Percentiles rank a stretch among this genome's conserved stretches.
These are phyloP conservation scores for Mustela lutreola DNA, from an alignment of 2,113 vertebrate species.

Conservation along the genomic window DNA sequence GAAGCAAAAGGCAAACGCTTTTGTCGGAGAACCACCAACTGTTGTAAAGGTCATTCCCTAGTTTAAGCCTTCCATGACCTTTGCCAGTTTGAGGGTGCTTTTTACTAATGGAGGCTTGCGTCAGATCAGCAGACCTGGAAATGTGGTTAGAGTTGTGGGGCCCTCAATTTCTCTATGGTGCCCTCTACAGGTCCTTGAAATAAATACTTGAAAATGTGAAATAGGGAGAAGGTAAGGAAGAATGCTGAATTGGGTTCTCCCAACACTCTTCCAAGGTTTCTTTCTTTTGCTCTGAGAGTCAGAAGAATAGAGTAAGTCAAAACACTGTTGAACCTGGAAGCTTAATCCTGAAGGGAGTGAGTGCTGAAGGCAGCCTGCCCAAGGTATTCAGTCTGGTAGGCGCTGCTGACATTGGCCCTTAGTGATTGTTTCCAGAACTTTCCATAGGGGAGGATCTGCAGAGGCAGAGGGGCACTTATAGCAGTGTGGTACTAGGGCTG, in stretches of 20 bases:
- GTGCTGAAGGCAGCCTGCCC: not conserved
- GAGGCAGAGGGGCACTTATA: not conserved
- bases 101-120: not conserved
- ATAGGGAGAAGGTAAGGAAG: not conserved
- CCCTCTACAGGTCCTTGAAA: not conserved
- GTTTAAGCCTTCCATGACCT: not conserved
- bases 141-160: not conserved
- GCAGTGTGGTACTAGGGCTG: not conserved
- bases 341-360: not conserved
- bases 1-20: not conserved
- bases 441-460: not conserved
- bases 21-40: not conserved
- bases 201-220: not conserved
- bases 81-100: not conserved
- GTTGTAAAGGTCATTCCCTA: not conserved
- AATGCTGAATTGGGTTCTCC: not conserved
- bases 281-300: not conserved
- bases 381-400: not conserved
- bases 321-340: not conserved
- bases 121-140: not conserved
- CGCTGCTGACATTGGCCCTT: too few relatives aligned
- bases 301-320: not conserved
- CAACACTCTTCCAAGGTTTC: not conserved
- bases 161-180: not conserved
- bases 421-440: not conserved